Base-by-base conservation (phyloP, 2,797 vertebrate genomes). In the Paratrypauchen microcephalus region DNA sequence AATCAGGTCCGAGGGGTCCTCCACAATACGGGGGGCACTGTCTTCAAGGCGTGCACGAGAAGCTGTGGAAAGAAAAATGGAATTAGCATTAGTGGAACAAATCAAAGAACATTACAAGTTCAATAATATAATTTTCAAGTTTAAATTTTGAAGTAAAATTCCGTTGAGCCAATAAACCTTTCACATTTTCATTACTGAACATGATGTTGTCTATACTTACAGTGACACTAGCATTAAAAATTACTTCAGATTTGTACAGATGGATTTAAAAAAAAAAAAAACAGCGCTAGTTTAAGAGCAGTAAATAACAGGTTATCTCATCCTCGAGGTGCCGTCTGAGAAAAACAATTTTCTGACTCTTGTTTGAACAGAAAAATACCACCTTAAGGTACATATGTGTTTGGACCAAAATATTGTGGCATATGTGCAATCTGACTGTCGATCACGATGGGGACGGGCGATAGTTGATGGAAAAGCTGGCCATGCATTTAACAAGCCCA, bases 1-100 rank as follows among this genome's bases (percentile, higher is more conserved):
- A 6, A 98, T 89, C 72, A 98, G 85, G 72, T 98, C 96, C 0
- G 95, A 93, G 2, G 97, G 97, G 87, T 98, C 94, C 89, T 99
- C 96, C 82, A 94, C 91, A 5, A 99, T 97, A 69, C 95, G 93
- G 0, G 97, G 97, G 0, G 95, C 86, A 0, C 80, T 87, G 89
- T 98, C 97, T 72, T 96, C 95, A 32, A 93, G 92, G 57, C 80
- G 94, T 0, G 89, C 69, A 32, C 92, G 89, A 24, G 96, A 96
- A 24, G 89, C 97, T 99, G 86, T 50, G 67, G 64, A 67, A 66
- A 59, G 70, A 47, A 79, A 54, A 74, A n/a, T 45, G 69, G 65
- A 21, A 68, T 13, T 52, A 21, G 19, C 21, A 21, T 52, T 8
- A 52, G 19, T 0, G 21, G 15, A 56, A 24, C 5, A 24, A 11